Base-by-base conservation (phyloP, 2,113 vertebrate species). In the Tor tambroides region DNA sequence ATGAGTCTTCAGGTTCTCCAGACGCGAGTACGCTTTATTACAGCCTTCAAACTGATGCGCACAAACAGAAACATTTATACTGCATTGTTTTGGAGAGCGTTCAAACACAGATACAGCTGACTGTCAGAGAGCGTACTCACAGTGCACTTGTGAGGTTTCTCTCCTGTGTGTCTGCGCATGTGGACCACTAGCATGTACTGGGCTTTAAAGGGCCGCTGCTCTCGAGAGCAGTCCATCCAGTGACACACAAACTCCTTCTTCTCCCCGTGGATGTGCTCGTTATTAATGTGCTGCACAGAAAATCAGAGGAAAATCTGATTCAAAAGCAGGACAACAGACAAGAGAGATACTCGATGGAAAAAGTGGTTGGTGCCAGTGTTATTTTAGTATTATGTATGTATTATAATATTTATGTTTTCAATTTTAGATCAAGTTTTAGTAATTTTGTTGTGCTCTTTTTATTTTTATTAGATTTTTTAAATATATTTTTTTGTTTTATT, bases 131-230 rank as follows among this genome's bases (percentile, higher is more conserved):
- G 46, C 4, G 26, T 0, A 90, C 97, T 97, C 92, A 99, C 98
- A 94, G 98, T 99, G 95, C 98, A 99, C 90, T 99, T 99, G 93
- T 99, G 98, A 2, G 98, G 98, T 72, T 99, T 99, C 94, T 99
- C 97, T 6, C 98, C 98, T 0, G 98, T 99, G 94, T 99, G 98
- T 32, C 98, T 95, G 65, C 98, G 93, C 98, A 99, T 99, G 92
- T 99, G 98, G 61, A 99, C 98, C 92, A 99, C 98, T 91, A 99
- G 87, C 98, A 99, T 99, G 92, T 99, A 99, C 94, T 99, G 98
- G 9, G 98, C 98, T 91, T 99, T 99, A 94, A 99, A 99, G 71
- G 98, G 98, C 46, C 98, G 93, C 94, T 98, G 98, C 88, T 99
- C 98, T 84, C 98, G 94, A 41, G 97, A 98, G 67, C 98, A 99